A percentile compares a stretch with the other conserved stretches of the same genome.
phyloP scores from a whole-genome alignment of 2,797 vertebrate genomes.

The Falco novaeseelandiae region DNA sequence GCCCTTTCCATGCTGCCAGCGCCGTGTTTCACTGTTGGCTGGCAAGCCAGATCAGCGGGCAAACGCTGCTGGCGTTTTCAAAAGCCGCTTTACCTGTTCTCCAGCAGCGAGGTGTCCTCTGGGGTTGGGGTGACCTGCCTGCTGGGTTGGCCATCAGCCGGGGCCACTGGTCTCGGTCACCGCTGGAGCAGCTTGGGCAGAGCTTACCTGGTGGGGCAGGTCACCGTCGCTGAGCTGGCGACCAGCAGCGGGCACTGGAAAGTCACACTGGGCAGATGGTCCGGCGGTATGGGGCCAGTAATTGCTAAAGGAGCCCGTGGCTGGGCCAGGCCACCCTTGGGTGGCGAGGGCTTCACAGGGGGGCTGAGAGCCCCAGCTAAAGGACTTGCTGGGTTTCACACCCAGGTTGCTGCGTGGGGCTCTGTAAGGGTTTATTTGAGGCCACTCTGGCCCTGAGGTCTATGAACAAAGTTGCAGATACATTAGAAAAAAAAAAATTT shows the following conservation, averaged over 20 bases:
- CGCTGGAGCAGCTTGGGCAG: background rate
- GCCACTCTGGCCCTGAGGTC: background rate
- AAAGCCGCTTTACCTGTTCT: background rate
- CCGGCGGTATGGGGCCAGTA: accelerated
- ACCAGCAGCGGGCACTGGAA: background rate
- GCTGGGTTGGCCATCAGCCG: accelerated
- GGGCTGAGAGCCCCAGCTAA: background rate
- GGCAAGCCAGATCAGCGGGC: background rate
- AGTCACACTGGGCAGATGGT: background rate
- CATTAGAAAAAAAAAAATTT: background rate
- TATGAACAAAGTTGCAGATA: background rate
- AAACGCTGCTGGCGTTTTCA: background rate
- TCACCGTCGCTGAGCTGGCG: background rate
- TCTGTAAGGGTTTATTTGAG: accelerated
- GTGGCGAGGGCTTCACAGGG: background rate
- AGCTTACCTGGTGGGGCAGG: background rate
- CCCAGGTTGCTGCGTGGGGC: accelerated
- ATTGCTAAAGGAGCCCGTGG: background rate
- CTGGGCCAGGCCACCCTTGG: no score
- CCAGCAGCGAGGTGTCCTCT: background rate
- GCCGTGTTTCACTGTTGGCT: no score
- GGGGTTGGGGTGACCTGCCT: background rate
- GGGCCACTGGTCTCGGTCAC: background rate
- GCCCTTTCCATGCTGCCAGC: background rate
- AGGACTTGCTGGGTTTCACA: background rate